These are phyloP conservation scores for Dysmachus trigonus DNA, from an alignment of 2,888 invertebrate genomes.

Conservation along the genomic window DNA sequence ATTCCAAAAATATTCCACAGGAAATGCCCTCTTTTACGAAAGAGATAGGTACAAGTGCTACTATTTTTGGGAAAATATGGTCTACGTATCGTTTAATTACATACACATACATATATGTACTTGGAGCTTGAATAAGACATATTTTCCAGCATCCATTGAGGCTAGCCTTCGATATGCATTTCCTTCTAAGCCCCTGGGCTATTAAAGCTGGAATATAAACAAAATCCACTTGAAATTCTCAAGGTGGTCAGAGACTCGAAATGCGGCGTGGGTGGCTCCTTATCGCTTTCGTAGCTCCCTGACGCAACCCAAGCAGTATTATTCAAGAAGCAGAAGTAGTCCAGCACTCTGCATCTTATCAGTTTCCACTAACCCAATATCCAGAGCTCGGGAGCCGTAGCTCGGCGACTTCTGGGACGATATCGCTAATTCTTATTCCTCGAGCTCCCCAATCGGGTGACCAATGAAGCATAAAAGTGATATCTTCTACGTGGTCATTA, in stretches of 20 bases:
- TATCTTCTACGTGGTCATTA: slow-evolving; percentile 26
- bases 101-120: too few relatives aligned
- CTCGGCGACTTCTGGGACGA: background rate
- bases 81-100: too few relatives aligned
- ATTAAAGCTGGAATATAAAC: background rate
- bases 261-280: background rate
- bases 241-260: background rate
- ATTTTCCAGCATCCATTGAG: background rate
- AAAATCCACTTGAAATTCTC: background rate
- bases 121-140: background rate
- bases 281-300: background rate
- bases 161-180: background rate
- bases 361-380: slow-evolving; percentile 21
- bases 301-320: slow-evolving; percentile 1
- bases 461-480: slow-evolving; percentile 21
- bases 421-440: slow-evolving; percentile 28
- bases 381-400: background rate
- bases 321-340: slow-evolving; percentile 4
- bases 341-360: slow-evolving; percentile 19
- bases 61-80: background rate
- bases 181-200: background rate
- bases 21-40: background rate
- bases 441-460: background rate
- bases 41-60: background rate
- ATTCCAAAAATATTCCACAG: background rate